These are phyloP conservation scores for Oegoconia quadripuncta DNA, from an alignment of 2,888 invertebrate species.

Conservation along the genomic window DNA sequence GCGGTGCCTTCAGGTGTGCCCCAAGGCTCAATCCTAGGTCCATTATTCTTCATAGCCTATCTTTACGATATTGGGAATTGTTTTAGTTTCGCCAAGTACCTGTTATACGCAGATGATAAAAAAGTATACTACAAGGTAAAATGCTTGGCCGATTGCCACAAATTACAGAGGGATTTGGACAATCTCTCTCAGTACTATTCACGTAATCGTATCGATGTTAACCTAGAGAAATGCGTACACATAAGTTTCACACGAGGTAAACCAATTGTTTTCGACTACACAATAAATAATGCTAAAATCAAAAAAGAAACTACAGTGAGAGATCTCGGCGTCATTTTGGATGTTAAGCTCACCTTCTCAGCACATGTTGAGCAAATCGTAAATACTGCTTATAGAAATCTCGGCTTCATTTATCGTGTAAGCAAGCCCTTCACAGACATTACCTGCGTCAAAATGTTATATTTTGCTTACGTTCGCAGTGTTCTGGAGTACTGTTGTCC, in stretches of 20 bases:
- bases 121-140: slow-evolving; percentile 1
- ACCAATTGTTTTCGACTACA: background rate
- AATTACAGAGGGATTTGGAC: slow-evolving; percentile 1
- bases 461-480: slow-evolving; percentile 5
- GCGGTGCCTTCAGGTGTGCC: slow-evolving; percentile 14
- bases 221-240: slow-evolving; percentile 1
- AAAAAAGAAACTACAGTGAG: background rate
- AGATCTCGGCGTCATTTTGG: slow-evolving; percentile 2
- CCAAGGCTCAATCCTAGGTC: slow-evolving; percentile 13
- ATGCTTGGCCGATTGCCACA: background rate
- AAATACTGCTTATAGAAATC: background rate
- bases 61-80: slow-evolving; percentile 2
- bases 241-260: slow-evolving; percentile 2
- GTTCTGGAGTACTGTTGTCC: slow-evolving; percentile 1
- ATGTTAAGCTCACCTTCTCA: background rate
- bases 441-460: background rate
- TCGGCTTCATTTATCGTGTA: slow-evolving; percentile 3
- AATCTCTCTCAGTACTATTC: background rate
- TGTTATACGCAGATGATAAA: slow-evolving; percentile 7
- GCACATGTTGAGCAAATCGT: background rate
- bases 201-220: background rate
- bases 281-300: background rate
- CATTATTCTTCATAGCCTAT: slow-evolving; percentile 4
- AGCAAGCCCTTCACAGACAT: background rate
- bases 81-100: background rate